Percentiles rank a stretch among this genome's conserved stretches.
These are phyloP conservation scores for Pseudococcus viburni DNA, from an alignment of 2,888 invertebrate species.

Conservation along the genomic window DNA sequence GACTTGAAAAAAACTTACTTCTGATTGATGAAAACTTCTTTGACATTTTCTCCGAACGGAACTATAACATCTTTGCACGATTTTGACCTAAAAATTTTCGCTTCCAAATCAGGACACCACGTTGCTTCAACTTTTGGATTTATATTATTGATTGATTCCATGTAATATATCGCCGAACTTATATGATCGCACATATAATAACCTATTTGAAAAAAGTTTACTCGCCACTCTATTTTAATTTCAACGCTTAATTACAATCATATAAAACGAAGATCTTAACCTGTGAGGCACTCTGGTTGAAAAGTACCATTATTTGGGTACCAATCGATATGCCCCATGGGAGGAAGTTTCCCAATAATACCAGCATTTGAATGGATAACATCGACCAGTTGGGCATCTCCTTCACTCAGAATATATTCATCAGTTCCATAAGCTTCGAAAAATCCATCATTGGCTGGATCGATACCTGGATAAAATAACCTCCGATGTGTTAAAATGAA, in stretches of 20 bases:
- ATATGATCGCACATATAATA: not conserved
- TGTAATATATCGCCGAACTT: not conserved
- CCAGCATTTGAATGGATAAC: conserved; percentile 70
- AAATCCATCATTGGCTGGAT: conserved; percentile 70
- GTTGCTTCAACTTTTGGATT: not conserved
- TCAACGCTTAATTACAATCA: too few relatives aligned
- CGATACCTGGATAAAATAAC: conserved; percentile 68
- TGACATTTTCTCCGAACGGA: not conserved
- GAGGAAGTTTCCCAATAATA: conserved; percentile 69
- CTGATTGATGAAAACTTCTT: not conserved
- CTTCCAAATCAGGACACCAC: not conserved
- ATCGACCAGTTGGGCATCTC: conserved; percentile 70
- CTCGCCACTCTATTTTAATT: too few relatives aligned
- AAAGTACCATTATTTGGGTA: conserved; percentile 70
- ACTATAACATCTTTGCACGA: not conserved
- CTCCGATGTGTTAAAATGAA: too few relatives aligned
- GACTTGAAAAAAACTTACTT: not conserved
- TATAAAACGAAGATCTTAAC: conserved; percentile 69
- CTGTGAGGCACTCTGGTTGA: conserved; percentile 76
- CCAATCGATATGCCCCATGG: conserved; percentile 70
- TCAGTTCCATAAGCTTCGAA: conserved; percentile 65
- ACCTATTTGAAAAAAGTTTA: not conserved
- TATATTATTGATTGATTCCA: not conserved
- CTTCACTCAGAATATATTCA: conserved; percentile 68
- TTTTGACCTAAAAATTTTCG: not conserved